A percentile compares a stretch with the other conserved stretches of the same genome.
These are phyloP conservation scores for Bugulina stolonifera DNA, from an alignment of 2,888 invertebrate species.

Conservation along the genomic window DNA sequence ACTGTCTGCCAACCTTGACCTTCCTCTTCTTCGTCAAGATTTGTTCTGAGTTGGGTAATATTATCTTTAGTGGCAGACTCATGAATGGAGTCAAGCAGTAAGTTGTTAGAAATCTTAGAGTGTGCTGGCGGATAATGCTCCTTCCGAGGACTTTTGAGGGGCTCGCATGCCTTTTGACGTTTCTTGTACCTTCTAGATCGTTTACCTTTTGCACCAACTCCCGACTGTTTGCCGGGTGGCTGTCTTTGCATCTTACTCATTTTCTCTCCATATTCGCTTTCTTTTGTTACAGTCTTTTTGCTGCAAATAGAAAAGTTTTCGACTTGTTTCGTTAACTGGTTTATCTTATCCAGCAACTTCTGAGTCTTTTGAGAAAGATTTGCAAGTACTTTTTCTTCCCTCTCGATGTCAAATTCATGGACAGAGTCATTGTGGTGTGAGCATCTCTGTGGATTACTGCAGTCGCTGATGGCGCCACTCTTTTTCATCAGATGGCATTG, in stretches of 20 bases:
- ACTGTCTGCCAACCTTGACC: background rate
- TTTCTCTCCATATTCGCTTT: background rate
- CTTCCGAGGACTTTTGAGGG: background rate
- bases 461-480: too few relatives aligned
- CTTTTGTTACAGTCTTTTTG: background rate
- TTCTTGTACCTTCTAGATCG: slow-evolving; percentile 15
- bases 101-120: background rate
- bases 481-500: too few relatives aligned
- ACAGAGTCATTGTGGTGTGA: too few relatives aligned
- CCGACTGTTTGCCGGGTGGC: too few relatives aligned
- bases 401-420: background rate
- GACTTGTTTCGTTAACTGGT: too few relatives aligned
- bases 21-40: background rate
- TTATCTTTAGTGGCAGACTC: background rate
- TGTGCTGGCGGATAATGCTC: background rate
- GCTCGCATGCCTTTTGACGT: slow-evolving; percentile 5
- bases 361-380: too few relatives aligned
- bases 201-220: background rate
- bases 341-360: too few relatives aligned
- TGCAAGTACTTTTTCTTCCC: background rate
- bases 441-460: too few relatives aligned
- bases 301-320: too few relatives aligned
- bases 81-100: background rate
- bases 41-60: background rate
- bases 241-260: background rate